Base-by-base conservation (phyloP, 2,888 invertebrate genomes). In the Crossocerus cetratus region DNA sequence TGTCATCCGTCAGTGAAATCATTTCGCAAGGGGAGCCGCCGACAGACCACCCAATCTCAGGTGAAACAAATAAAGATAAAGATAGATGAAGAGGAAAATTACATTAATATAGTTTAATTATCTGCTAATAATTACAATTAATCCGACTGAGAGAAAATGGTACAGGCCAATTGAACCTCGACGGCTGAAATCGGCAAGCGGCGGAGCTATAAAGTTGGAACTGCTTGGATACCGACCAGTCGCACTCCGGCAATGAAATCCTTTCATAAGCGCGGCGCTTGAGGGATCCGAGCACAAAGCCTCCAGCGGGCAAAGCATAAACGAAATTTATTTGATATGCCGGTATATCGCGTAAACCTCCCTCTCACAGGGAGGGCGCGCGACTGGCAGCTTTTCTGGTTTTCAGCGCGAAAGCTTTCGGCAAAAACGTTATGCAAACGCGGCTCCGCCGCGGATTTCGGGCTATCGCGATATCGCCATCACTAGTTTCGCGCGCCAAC, bases 241-340 rank as follows among this genome's bases (percentile, higher is more conserved):
- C 49, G 5, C 14, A 16, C 49, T 22, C 21, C 42, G 18, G 42
- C 58, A 32, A 11, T n/a, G 56, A 44, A 42, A 65, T 53, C 58
- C 58, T 65, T 65, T 59, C 58, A 23, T 65, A 65, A 61, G 58
- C 65, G 21, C 44, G 56, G 42, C 55, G 32, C 55, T 42, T 22
- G 32, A 22, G 16, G 20, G 56, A 11, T 32, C 11, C 32, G 18
- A 55, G 22, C 21, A 23, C 16, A 20, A n/a, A 20, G 42, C 42
- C 65, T 53, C 59, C 58, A 53, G 49, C 49, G 44, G 18, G 58
- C 42, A 49, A 54, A 22, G 49, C 60, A 45, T 54, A 62, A 62
- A 53, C 32, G 54, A 65, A 65, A 65, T 70, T 70, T 65, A 70
- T 70, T 65, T 60, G 49, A 43, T 49, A 16, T 23, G 54, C 44